Conservation (phyloP, 2,113 vertebrate species). For the Eurypyga helias region DNA sequence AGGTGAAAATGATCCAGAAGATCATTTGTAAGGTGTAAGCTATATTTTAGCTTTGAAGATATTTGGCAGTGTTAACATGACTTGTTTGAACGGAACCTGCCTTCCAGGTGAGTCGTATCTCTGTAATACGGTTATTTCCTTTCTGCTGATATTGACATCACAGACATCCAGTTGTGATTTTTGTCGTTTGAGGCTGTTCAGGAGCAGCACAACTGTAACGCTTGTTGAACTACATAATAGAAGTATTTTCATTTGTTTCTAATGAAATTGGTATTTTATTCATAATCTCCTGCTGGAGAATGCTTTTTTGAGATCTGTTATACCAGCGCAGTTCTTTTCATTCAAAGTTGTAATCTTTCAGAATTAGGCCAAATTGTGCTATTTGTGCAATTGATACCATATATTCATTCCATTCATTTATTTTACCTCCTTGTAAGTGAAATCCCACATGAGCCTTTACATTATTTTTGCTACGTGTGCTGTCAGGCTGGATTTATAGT, state of each 20-base stretch:
- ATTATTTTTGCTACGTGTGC: background rate
- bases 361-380: background rate
- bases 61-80: background rate
- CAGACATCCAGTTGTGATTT: background rate
- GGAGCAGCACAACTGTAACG: background rate
- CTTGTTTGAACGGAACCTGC: background rate
- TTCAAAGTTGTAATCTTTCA: background rate
- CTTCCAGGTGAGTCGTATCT: background rate
- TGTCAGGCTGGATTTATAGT: background rate
- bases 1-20: background rate
- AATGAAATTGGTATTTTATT: background rate
- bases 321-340: background rate
- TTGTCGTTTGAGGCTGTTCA: background rate
- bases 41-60: background rate
- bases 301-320: background rate
- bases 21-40: background rate
- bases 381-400: background rate
- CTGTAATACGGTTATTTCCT: background rate
- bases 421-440: background rate
- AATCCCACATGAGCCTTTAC: background rate
- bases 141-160: background rate
- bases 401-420: background rate
- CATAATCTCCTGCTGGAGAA: background rate
- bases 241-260: background rate
- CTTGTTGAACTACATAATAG: background rate